phyloP scores from a whole-genome alignment of 2,113 vertebrate species.

The Sebastes schlegelii region DNA sequence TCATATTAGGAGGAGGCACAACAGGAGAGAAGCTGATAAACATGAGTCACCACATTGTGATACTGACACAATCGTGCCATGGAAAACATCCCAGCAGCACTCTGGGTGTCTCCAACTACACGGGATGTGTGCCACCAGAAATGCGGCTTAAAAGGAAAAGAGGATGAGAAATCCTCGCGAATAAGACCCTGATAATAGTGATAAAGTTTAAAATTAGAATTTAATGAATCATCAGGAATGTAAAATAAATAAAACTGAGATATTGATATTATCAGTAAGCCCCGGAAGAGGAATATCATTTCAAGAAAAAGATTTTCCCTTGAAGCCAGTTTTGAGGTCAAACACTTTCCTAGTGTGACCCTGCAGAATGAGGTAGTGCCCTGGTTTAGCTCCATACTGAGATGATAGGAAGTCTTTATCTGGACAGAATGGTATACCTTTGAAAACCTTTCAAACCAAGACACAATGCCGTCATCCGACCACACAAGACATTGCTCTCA shows the following conservation, averaged over 20 bases:
- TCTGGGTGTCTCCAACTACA: slow-evolving; percentile 37
- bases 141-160: slow-evolving; percentile 20
- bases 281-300: background rate
- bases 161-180: slow-evolving; percentile 10
- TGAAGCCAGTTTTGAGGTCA: no score
- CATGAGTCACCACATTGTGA: slow-evolving; percentile 68
- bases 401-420: slow-evolving; percentile 41
- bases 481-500: slow-evolving; percentile 48
- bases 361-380: slow-evolving; percentile 28
- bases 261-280: background rate
- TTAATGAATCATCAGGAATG: background rate
- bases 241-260: slow-evolving; percentile 7
- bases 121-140: slow-evolving; percentile 19
- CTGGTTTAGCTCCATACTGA: background rate
- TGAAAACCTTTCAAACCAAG: slow-evolving; percentile 44
- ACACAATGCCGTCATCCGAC: slow-evolving; percentile 35
- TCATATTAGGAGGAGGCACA: slow-evolving; percentile 57
- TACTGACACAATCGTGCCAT: slow-evolving; percentile 58
- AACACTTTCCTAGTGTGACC: slow-evolving; percentile 18
- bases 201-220: slow-evolving; percentile 26
- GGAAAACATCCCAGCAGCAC: slow-evolving; percentile 53
- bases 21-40: slow-evolving; percentile 56
- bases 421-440: slow-evolving; percentile 28
- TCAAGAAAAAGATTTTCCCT: background rate
- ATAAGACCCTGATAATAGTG: background rate